These are phyloP conservation scores for Yponomeuta evonymella DNA, from an alignment of 2,888 invertebrate genomes.

Conservation along the genomic window DNA sequence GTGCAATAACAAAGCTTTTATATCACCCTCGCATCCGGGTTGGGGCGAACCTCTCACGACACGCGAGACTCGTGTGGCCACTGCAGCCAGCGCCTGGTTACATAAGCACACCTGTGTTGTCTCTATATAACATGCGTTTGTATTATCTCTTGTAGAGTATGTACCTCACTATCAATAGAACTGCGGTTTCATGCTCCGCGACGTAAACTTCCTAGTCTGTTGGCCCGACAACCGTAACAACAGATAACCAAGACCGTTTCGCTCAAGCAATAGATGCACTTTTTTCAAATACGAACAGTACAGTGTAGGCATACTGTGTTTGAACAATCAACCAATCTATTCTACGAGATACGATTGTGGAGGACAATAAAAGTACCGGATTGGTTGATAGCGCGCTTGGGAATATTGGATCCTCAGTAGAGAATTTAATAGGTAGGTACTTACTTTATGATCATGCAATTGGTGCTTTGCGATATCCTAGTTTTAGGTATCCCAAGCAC, in stretches of 20 bases:
- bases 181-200: slow-evolving; percentile 50
- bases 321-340: not conserved
- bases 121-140: not conserved
- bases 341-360: slow-evolving; percentile 19
- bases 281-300: not conserved
- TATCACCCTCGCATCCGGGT: slow-evolving; percentile 45
- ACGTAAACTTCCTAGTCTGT: not conserved
- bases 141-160: not conserved
- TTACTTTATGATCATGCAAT: too few relatives aligned
- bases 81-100: slow-evolving; percentile 18
- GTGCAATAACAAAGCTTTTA: slow-evolving; percentile 17
- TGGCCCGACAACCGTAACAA: slow-evolving; percentile 13
- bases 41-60: slow-evolving; percentile 41
- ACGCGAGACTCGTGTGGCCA: slow-evolving; percentile 46
- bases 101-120: not conserved
- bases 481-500: too few relatives aligned
- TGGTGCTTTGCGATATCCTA: too few relatives aligned
- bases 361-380: slow-evolving; percentile 15
- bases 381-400: not conserved
- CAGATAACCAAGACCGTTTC: not conserved
- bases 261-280: not conserved
- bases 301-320: not conserved
- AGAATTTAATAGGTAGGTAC: too few relatives aligned
- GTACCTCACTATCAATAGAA: slow-evolving; percentile 35
- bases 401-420: too few relatives aligned